phyloP scores from a whole-genome alignment of 2,797 vertebrate species.

The Phylloscopus collybita region DNA sequence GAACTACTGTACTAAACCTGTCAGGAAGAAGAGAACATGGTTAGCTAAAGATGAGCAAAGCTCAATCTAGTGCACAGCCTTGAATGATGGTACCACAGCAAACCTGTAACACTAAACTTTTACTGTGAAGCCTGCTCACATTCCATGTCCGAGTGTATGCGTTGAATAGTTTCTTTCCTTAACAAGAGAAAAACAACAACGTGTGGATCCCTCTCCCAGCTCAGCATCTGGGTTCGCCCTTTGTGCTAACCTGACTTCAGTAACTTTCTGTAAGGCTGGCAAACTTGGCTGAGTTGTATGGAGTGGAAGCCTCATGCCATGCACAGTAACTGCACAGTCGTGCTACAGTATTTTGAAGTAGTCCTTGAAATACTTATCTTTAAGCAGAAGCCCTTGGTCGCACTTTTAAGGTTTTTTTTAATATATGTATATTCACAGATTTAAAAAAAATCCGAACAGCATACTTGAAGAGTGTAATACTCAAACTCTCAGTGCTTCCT shows the following conservation, averaged over 20 bases:
- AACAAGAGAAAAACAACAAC: constrained; percentile 27
- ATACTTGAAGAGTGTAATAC: constrained; percentile 98
- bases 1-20: constrained; percentile 76
- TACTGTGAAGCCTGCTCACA: constrained; percentile 82
- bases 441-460: constrained; percentile 81
- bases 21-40: constrained; percentile 55
- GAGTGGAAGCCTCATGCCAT: constrained; percentile 53
- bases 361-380: constrained; percentile 72
- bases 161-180: constrained; percentile 71
- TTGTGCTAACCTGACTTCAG: constrained; percentile 20
- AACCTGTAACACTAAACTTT: constrained; percentile 69
- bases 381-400: constrained; percentile 78
- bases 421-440: constrained; percentile 79
- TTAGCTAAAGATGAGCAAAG: constrained; percentile 49
- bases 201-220: constrained; percentile 53
- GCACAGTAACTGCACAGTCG: constrained; percentile 62
- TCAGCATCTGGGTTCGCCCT: constrained; percentile 7
- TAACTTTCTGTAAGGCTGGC: constrained; percentile 41
- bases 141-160: constrained; percentile 72
- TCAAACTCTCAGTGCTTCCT: constrained; percentile 98
- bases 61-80: constrained; percentile 56
- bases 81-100: constrained; percentile 52
- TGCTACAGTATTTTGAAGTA: constrained; percentile 75
- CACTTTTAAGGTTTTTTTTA: constrained; percentile 81
- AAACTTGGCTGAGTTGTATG: constrained; percentile 39